These are phyloP conservation scores for Crenichthys baileyi DNA, from an alignment of 2,797 vertebrate genomes.

Conservation along the genomic window DNA sequence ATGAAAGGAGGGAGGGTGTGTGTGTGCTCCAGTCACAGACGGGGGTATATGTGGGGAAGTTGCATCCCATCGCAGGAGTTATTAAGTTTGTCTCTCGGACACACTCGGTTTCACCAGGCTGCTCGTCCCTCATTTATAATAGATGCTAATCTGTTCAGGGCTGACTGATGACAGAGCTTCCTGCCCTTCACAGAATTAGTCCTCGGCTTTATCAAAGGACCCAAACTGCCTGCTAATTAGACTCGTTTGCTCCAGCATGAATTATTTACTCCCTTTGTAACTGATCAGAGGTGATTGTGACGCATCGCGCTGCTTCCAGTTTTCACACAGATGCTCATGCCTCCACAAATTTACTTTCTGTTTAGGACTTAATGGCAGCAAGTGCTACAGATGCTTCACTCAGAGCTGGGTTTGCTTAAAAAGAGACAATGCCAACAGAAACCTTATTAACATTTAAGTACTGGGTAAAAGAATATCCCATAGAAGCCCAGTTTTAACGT, in stretches of 20 bases:
- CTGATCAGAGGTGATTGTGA: constrained; percentile 95
- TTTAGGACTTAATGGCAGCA: constrained; percentile 17
- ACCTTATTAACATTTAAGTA: background rate
- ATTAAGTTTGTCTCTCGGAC: constrained; percentile 98
- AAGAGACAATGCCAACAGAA: constrained; percentile 6
- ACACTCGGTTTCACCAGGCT: constrained; percentile 95
- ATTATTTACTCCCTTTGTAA: constrained; percentile 99
- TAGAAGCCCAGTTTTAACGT: background rate
- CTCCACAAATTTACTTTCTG: constrained; percentile 63
- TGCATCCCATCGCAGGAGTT: constrained; percentile 89
- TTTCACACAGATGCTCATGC: constrained; percentile 90
- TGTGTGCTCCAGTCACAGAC: constrained; percentile 46
- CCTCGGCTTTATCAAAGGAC: constrained; percentile 95
- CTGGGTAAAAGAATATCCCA: background rate
- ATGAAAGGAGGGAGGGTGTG: constrained; percentile 29
- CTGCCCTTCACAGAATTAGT: constrained; percentile 97
- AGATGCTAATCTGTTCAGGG: constrained; percentile 98
- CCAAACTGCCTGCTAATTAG: constrained; percentile 99
- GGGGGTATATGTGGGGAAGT: constrained; percentile 70
- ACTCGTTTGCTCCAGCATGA: constrained; percentile 97
- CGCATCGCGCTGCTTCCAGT: constrained; percentile 91
- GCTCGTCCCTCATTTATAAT: constrained; percentile 94
- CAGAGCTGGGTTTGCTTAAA: constrained; percentile 10
- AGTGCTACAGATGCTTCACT: constrained; percentile 17
- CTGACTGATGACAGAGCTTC: constrained; percentile 98